A percentile compares a stretch with the other conserved stretches of the same genome.
Evolutionary conservation across 2,888 invertebrate genomes (phyloP).

Genomic region (Leptopilina myrica): DNA sequence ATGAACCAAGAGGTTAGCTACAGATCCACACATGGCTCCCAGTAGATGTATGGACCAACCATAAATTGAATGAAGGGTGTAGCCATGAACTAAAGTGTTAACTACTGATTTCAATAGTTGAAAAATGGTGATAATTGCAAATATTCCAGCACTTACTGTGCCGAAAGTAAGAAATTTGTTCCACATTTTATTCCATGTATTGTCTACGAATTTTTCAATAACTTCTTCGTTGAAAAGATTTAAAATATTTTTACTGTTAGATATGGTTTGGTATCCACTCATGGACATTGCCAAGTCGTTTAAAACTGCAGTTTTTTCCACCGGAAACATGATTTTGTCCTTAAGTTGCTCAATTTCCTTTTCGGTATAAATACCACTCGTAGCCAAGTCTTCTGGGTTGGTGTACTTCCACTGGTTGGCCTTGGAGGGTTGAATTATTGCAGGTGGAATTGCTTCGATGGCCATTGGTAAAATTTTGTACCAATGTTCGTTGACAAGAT

Average conservation of each 20-base stretch:
- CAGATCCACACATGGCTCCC: background rate
- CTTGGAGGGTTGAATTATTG: constrained; percentile 10
- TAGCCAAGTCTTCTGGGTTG: constrained; percentile 37
- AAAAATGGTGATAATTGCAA: background rate
- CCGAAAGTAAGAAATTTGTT: constrained; percentile 13
- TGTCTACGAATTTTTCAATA: background rate
- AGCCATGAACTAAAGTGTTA: background rate
- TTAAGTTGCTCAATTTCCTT: constrained; percentile 42
- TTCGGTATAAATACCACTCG: constrained; percentile 47
- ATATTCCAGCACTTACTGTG: background rate
- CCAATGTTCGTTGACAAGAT: constrained; percentile 50
- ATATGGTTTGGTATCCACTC: background rate
- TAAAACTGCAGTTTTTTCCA: constrained; percentile 19
- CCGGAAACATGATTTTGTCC: constrained; percentile 44
- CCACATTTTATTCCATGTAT: constrained; percentile 16
- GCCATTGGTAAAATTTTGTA: constrained; percentile 3
- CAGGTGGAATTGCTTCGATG: background rate
- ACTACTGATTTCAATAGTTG: background rate
- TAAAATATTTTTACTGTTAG: background rate
- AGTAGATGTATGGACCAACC: constrained; percentile 5
- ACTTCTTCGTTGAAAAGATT: constrained; percentile 13
- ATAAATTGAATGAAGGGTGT: background rate
- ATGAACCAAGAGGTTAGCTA: background rate
- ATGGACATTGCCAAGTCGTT: background rate
- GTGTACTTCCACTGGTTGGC: constrained; percentile 30